Percentiles rank a stretch among this genome's conserved stretches.
Conservation (phyloP, 2,113 vertebrate genomes). For the Motacilla tschutschensis region DNA sequence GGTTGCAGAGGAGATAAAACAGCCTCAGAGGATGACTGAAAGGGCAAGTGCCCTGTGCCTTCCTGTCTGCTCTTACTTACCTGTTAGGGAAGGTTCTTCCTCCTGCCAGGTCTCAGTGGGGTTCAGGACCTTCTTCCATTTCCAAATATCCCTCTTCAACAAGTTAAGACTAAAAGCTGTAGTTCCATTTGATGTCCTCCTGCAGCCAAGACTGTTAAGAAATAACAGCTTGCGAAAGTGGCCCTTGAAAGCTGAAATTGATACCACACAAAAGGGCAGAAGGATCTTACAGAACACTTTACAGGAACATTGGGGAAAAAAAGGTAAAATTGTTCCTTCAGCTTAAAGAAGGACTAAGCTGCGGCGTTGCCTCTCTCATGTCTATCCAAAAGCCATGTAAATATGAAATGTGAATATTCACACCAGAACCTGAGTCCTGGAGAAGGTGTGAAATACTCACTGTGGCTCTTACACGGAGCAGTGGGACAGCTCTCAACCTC, state of each 20-base stretch:
- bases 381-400: not conserved
- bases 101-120: not conserved
- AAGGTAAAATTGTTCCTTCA: not conserved
- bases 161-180: not conserved
- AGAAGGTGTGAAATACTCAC: not conserved
- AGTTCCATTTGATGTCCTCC: not conserved
- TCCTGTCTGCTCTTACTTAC: not conserved
- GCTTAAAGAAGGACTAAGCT: not conserved
- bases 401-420: not conserved
- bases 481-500: not conserved
- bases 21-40: not conserved
- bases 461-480: not conserved
- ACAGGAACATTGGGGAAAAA: not conserved
- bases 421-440: not conserved
- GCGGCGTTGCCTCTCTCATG: not conserved
- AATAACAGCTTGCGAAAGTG: slow-evolving; percentile 13
- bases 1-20: not conserved
- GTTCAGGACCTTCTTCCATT: slow-evolving; percentile 18
- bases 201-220: not conserved
- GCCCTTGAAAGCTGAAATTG: not conserved
- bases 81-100: not conserved
- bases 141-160: not conserved
- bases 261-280: not conserved
- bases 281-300: not conserved
- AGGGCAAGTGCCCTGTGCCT: not conserved